Base-by-base conservation (phyloP, 2,888 invertebrate genomes). In the Sinhomidia bicolor region DNA sequence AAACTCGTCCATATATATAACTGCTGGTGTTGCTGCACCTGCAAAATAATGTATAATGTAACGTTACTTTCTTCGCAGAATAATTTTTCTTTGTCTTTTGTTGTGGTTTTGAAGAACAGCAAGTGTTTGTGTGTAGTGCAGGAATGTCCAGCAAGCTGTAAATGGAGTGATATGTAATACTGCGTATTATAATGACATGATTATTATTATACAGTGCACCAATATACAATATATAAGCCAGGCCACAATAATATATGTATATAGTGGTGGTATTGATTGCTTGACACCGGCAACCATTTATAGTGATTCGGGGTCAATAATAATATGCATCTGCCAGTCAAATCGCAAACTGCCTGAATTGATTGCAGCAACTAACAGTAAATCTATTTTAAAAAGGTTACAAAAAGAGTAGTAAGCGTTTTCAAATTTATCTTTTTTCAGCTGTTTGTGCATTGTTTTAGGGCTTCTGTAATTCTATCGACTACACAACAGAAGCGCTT, bases 131-230 rank as follows among this genome's bases (percentile, higher is more conserved):
- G n/a, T n/a, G n/a, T n/a, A n/a, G n/a, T 65, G 36, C 23, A 12
- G 9, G 26, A 76, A 51, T 76, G 76, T 54, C 76, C 51, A 76
- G 74, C 47, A 47, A 17, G 41, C n/a, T 76, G 17, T 76, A 54
- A 54, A 47, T 26, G 26, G 74, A 10, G n/a, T 17, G 0, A 10
- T 0, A 14, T 65, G 17, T 17, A 14, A 54, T 17, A n/a, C n/a
- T n/a, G 36, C 7, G 36, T 29, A 65, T 29, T 65, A 65, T 65
- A n/a, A n/a, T 65, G 32, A 41, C 41, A 71, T 20, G 2, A 44
- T 41, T 41, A 36, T 41, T 41, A 14, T 14, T 41, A n/a, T 7
- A 76, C 6, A 74, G n/a, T 51, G 51, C 51, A 74, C 26, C 76
- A 51, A 76, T 74, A n/a, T n/a, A n/a, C n/a, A n/a, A n/a, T n/a